Evolutionary conservation across 1,140 invertebrate genomes (phyloP).

Genomic region (Laodelphax striatellus): DNA sequence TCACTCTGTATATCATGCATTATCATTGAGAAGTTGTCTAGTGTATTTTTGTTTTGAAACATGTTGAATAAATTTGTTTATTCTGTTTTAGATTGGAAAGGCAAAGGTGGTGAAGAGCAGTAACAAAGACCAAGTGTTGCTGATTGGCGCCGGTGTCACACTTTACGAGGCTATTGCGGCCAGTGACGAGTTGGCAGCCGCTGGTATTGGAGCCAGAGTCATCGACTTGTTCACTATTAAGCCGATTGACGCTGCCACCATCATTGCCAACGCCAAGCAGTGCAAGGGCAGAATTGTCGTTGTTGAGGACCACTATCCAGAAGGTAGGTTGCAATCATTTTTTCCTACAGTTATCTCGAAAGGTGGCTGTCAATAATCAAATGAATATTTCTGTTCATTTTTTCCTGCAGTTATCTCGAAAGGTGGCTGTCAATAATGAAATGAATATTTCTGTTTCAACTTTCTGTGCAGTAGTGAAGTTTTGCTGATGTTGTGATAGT

Average conservation of each 20-base stretch:
- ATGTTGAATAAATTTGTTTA: too few species aligned
- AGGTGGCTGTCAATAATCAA: too few species aligned
- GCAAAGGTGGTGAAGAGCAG: conserved; percentile 68
- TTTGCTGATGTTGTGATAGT: too few species aligned
- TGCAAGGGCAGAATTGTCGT: conserved; percentile 76
- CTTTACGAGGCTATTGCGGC: conserved; percentile 83
- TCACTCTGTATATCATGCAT: too few species aligned
- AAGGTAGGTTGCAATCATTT: conserved; percentile 50
- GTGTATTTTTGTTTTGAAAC: too few species aligned
- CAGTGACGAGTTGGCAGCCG: conserved; percentile 57
- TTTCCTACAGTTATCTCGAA: too few species aligned
- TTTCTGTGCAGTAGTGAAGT: too few species aligned
- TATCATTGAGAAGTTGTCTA: too few species aligned
- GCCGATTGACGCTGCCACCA: conserved; percentile 72
- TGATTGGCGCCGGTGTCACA: conserved; percentile 90
- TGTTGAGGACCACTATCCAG: conserved; percentile 94
- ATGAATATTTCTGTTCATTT: too few species aligned
- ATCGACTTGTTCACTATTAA: conserved; percentile 94
- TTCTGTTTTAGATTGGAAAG: conserved; percentile 49
- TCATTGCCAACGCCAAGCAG: conserved; percentile 67
- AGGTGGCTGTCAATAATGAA: too few species aligned
- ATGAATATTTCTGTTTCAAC: too few species aligned
- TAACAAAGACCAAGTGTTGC: conserved; percentile 61
- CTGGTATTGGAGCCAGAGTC: conserved; percentile 61
- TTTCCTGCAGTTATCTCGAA: too few species aligned